Base-by-base conservation (phyloP, 1,140 invertebrate species). In the Aphis gossypii region DNA sequence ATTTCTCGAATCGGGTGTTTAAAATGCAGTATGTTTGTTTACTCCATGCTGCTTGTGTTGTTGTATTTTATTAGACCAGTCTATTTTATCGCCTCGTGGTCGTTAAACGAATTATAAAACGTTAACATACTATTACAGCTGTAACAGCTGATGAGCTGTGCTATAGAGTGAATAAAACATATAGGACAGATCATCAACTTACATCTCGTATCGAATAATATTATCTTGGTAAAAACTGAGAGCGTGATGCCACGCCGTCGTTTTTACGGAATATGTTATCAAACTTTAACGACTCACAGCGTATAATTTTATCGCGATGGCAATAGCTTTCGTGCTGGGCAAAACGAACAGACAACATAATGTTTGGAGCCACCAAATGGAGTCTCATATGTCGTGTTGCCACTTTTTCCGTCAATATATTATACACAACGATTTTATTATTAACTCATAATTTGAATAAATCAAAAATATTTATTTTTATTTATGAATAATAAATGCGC, bases 61-160 rank as follows among this genome's bases (percentile, higher is more conserved):
- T 14, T 18, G 21, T 76, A 76, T 76, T 76, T 76, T 76, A 76
- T 76, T 76, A 76, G 60, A 76, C 60, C 60, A n/a, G 60, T 76
- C 60, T 18, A 76, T 76, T 76, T 76, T 76, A 76, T 76, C 30
- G 60, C 60, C 60, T n/a, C 60, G 30, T 20, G 76, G 23, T 83
- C 76, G 76, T 83, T 83, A 83, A 83, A 83, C 60, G 60, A 76
- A 76, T 76, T 76, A n/a, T 76, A 76, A 76, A 76, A 76, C 60
- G 60, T 76, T n/a, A 76, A 76, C 60, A 76, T 76, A 76, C 60
- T 76, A 76, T 76, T 83, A 83, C 76, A 83, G 76, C 20, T 83
- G 76, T 38, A 83, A 83, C 76, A 38, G 76, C 76, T 83, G 76
- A 83, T 38, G 76, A 83, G 76, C 76, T 83, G 76, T 83, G 35